These are phyloP conservation scores for Odontamblyopus rebecca DNA, from an alignment of 2,797 vertebrate species.

Conservation along the genomic window DNA sequence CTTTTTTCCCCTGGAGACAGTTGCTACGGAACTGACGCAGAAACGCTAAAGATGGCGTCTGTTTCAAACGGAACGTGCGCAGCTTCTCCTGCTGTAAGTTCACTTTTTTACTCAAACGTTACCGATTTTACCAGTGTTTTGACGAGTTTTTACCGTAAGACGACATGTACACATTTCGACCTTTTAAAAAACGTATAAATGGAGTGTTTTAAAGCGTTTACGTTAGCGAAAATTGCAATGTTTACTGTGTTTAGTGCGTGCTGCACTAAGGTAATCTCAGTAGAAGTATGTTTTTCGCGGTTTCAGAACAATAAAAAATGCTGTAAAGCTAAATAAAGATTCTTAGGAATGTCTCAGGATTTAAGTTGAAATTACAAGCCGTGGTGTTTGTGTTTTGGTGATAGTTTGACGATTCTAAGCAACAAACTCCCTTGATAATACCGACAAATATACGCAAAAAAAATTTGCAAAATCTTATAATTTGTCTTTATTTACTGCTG, in stretches of 20 bases:
- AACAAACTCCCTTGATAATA: neutral
- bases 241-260: neutral
- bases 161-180: fast-evolving
- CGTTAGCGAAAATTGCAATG: neutral
- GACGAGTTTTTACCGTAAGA: fast-evolving
- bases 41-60: constrained; percentile 68
- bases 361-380: neutral
- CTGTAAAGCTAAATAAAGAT: neutral
- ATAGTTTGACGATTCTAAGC: neutral
- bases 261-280: neutral
- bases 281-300: neutral
- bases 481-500: neutral
- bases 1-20: neutral
- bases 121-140: fast-evolving
- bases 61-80: constrained; percentile 60
- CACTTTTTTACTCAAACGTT: neutral
- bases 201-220: neutral
- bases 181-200: neutral
- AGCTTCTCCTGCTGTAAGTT: constrained; percentile 34
- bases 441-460: neutral
- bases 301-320: neutral
- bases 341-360: neutral
- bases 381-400: neutral
- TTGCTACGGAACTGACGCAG: constrained; percentile 30
- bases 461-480: neutral